Percentiles rank a stretch among this genome's conserved stretches.
These are phyloP conservation scores for Gymnoscopelus microlampas DNA, from an alignment of 2,797 vertebrate genomes.

Conservation along the genomic window DNA sequence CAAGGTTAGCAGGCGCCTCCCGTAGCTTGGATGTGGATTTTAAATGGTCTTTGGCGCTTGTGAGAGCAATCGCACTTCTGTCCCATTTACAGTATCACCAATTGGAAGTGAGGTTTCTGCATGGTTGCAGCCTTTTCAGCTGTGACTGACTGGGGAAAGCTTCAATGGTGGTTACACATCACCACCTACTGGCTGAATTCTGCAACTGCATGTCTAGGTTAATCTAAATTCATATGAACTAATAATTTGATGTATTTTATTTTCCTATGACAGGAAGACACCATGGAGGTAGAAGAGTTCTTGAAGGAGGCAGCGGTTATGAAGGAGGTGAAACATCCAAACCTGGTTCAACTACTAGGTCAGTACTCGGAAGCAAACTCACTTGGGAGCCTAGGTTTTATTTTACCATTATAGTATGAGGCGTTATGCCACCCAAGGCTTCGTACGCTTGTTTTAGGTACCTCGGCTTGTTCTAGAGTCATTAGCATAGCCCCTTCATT, in stretches of 20 bases:
- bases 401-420: neutral
- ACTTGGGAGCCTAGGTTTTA: neutral
- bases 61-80: neutral
- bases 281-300: constrained; percentile 99
- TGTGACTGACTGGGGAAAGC: no score
- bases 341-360: constrained; percentile 90
- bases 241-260: neutral
- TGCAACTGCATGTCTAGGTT: constrained; percentile 26
- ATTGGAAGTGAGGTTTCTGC: neutral
- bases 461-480: neutral
- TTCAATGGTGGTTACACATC: constrained; percentile 29
- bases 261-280: constrained; percentile 88
- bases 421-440: neutral
- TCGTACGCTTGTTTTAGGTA: neutral
- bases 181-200: constrained; percentile 65
- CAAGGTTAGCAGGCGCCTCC: constrained; percentile 81
- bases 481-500: neutral
- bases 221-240: neutral
- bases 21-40: neutral
- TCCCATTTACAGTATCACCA: constrained; percentile 1
- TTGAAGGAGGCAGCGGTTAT: constrained; percentile 98
- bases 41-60: neutral
- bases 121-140: neutral
- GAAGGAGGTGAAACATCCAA: constrained; percentile 99
- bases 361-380: constrained; percentile 41